Evolutionary conservation across 2,113 vertebrate genomes (phyloP), one percentile per base, ranked within the genome.

Genomic region (Merops nubicus): DNA sequence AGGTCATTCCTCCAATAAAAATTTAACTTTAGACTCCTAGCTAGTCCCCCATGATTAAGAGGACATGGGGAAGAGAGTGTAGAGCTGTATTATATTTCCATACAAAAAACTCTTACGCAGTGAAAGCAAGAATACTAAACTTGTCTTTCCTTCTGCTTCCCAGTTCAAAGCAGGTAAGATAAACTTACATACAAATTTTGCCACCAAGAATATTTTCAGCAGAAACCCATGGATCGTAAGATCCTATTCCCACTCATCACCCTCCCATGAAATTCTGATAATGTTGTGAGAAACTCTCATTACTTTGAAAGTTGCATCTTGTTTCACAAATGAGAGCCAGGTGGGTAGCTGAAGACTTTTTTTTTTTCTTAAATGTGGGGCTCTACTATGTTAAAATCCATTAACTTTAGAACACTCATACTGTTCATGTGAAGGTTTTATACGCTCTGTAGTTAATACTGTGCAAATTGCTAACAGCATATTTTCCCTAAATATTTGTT

Each of bases 41-140:
- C 22, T 75, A 68, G 25, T 40, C 4, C 21, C 12, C 7, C 0
- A 0, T 38, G 21, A 51, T 40, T 85, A 70, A 40, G 48, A 64
- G 36, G 16, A 17, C 18, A 23, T 6, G 5, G 10, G 29, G 22
- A 60, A 59, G 8, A 53, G 15, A 54, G 8, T 34, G 8, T 59
- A 33, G 11, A 68, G 16, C 34, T 72, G 1, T 48, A 8, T 29
- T 50, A 13, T n/a, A 33, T 17, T 81, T 69, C 31, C 11, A 42
- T 28, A 16, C 28, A 53, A 26, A 60, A 80, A 88, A 47, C 20
- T 12, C 8, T 75, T 85, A 3, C 1, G 1, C 26, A 80, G 26
- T 22, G 47, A 81, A 87, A 72, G 10, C 17, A 59, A 69, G 92
- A 88, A 23, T 51, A 56, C 11, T 53, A 22, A 19, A 89, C 16